Evolutionary conservation across 1,140 invertebrate species (phyloP), one percentile per base, ranked within the genome.

Genomic region (Leptinotarsa texana): DNA sequence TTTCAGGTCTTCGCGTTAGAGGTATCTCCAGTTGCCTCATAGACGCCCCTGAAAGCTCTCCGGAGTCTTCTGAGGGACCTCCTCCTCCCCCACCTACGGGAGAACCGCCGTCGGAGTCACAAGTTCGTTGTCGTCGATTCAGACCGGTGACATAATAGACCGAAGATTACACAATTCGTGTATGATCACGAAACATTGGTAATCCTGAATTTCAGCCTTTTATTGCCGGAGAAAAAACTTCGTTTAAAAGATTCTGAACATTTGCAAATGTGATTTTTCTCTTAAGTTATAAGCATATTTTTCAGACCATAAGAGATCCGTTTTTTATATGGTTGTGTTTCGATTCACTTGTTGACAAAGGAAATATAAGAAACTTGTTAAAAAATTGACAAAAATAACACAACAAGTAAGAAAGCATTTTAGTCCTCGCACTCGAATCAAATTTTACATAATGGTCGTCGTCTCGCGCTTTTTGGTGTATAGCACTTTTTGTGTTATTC

Each of bases 21-120:
- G 84, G 84, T n/a, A 83, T 85, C 17, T 82, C 83, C 22, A 84
- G 81, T 18, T 84, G 83, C 74, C 77, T 84, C 13, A 84, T 85
- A 27, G 84, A 82, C 63, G 83, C 82, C 15, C 77, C 82, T 3
- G 84, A 85, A 71, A 84, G 83, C 73, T 84, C 82, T 11, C 83
- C 84, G 15, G 84, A 85, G 51, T 84, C 83, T 8, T 84, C 83
- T 2, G 84, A 85, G 66, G 83, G 83, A 22, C 69, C 47, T 2
- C 84, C 83, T 11, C 82, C 83, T 21, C 83, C 83, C 3, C 83
- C 83, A 21, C 83, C 84, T 21, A 82, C 83, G 22, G 84, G 83
- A 18, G 81, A 83, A 21, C 83, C 84, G 13, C 78, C 82, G 21
- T 76, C 81, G 33, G 84, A 85, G 72, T 83, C 82, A 51, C 80